phyloP scores from a whole-genome alignment of 2,113 vertebrate species.

The Thinocorus orbignyianus region DNA sequence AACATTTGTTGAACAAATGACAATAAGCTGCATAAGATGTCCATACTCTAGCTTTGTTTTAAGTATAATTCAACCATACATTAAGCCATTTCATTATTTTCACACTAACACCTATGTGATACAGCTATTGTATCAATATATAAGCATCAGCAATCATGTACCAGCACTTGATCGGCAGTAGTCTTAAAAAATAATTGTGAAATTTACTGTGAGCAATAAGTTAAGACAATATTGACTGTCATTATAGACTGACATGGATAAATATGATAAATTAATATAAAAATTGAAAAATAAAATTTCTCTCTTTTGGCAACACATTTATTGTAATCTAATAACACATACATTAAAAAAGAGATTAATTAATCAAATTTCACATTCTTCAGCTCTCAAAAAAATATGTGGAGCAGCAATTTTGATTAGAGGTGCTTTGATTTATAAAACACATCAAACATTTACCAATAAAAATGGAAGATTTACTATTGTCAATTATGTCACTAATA shows the following conservation, averaged over 20 bases:
- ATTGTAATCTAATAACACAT: neutral
- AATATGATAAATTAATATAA: neutral
- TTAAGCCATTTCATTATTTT: neutral
- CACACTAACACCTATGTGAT: neutral
- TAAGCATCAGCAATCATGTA: neutral
- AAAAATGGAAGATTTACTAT: neutral
- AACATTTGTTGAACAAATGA: neutral
- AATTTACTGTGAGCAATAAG: neutral
- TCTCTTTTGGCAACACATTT: neutral
- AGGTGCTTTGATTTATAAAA: slow-evolving; percentile 34
- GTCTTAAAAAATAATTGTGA: neutral
- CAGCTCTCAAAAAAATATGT: neutral
- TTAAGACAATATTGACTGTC: neutral
- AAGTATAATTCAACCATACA: neutral
- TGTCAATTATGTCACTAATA: slow-evolving; percentile 3
- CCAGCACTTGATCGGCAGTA: neutral
- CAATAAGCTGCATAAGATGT: neutral
- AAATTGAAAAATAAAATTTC: neutral
- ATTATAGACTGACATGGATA: neutral
- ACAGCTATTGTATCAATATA: neutral
- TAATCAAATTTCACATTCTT: neutral
- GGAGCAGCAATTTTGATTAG: neutral
- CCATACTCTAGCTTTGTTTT: neutral
- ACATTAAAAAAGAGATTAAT: neutral
- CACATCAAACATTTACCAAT: neutral